These are phyloP conservation scores for Eulemur rubriventer DNA, from an alignment of 2,797 vertebrate genomes.

Conservation along the genomic window DNA sequence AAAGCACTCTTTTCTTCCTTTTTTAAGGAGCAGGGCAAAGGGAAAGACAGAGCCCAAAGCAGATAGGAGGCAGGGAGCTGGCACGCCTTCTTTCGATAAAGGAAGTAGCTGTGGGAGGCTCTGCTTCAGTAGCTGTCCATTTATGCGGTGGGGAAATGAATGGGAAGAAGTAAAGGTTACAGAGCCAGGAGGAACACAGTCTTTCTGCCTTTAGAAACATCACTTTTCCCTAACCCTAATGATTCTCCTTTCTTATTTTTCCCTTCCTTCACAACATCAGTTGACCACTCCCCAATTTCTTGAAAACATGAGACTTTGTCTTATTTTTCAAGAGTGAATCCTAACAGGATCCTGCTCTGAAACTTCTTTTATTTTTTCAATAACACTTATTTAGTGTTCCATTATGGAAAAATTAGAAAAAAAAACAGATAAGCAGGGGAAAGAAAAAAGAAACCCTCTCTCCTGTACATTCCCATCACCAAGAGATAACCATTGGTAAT, in stretches of 20 bases:
- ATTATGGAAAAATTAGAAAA: background rate
- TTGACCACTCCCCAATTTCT: background rate
- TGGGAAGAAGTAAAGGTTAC: background rate
- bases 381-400: background rate
- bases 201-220: background rate
- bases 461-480: background rate
- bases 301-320: background rate
- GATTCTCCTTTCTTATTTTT: background rate
- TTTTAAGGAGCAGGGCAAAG: background rate
- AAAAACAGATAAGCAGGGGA: background rate
- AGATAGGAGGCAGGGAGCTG: background rate
- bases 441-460: background rate
- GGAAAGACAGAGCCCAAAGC: background rate
- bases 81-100: background rate
- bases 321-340: background rate
- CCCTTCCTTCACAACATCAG: background rate
- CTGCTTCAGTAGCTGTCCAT: background rate
- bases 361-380: constrained; percentile 12
- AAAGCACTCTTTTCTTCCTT: background rate
- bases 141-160: background rate
- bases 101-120: background rate
- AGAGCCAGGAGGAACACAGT: background rate
- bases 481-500: background rate
- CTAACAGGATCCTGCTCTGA: background rate
- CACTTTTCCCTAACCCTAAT: background rate